phyloP scores from a whole-genome alignment of 2,888 invertebrate species.

The Drosophila mulleri region DNA sequence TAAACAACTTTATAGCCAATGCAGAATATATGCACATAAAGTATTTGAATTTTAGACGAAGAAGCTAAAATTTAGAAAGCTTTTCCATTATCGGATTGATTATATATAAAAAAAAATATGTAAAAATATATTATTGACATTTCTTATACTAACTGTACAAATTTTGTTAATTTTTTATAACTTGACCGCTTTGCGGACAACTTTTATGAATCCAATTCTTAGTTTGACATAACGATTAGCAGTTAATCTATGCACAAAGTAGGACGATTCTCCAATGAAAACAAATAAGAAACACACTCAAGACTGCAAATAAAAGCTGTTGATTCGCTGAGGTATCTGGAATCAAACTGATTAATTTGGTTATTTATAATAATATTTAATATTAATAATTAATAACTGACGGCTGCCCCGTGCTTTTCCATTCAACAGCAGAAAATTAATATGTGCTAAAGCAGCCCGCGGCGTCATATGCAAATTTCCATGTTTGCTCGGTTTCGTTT shows the following conservation, averaged over 20 bases:
- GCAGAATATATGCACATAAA: conserved; percentile 8
- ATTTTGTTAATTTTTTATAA: background rate
- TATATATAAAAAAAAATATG: background rate
- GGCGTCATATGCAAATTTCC: conserved; percentile 69
- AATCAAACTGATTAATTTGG: conserved; percentile 71
- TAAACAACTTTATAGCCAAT: background rate
- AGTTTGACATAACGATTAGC: conserved; percentile 10
- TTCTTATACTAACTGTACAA: background rate
- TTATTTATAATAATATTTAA: conserved; percentile 57
- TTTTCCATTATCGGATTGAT: background rate
- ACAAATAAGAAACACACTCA: conserved; percentile 14
- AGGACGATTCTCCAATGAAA: conserved; percentile 43
- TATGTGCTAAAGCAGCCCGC: conserved; percentile 60
- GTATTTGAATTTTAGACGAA: background rate
- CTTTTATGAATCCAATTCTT: conserved; percentile 9
- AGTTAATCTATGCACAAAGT: conserved; percentile 16
- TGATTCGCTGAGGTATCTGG: conserved; percentile 54
- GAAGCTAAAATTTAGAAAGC: background rate
- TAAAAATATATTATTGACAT: background rate
- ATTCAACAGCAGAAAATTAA: conserved; percentile 32
- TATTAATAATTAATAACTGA: conserved; percentile 66
- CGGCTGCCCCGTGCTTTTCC: conserved; percentile 45
- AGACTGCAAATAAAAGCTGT: conserved; percentile 51
- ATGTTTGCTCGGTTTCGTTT: conserved; percentile 54
- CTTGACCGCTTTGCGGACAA: background rate